These are phyloP conservation scores for Barnardius zonarius DNA, from an alignment of 2,113 vertebrate species.

Conservation along the genomic window DNA sequence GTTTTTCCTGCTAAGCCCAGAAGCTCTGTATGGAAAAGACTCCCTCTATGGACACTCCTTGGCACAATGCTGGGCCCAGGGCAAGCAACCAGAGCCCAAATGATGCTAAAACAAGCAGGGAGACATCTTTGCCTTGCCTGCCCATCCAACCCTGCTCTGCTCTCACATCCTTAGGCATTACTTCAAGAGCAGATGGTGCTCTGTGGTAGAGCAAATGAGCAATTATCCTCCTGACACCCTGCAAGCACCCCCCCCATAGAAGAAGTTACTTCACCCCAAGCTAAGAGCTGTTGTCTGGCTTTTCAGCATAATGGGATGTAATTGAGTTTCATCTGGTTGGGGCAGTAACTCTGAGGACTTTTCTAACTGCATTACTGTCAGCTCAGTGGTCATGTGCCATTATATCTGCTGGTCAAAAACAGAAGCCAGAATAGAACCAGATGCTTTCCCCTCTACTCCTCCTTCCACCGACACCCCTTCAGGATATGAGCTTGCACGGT, in stretches of 20 bases:
- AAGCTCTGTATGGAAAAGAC: not conserved
- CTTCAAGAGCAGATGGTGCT: conserved; percentile 64
- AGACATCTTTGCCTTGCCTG: not conserved
- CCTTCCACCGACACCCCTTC: conserved; percentile 47
- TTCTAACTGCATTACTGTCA: conserved; percentile 77
- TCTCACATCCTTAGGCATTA: conserved; percentile 41
- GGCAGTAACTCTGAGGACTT: conserved; percentile 76
- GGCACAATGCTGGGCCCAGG: not conserved
- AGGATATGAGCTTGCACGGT: conserved; percentile 52
- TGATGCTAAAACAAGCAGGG: not conserved
- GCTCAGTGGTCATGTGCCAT: conserved; percentile 77
- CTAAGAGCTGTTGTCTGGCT: conserved; percentile 77
- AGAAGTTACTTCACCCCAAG: conserved; percentile 73
- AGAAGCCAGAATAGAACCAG: conserved; percentile 79
- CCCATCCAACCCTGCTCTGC: not conserved
- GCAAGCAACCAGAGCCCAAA: conserved; percentile 7
- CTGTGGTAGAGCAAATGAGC: conserved; percentile 56
- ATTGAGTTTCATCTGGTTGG: conserved; percentile 77
- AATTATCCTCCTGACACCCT: conserved; percentile 70
- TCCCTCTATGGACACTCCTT: not conserved
- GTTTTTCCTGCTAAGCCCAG: not conserved
- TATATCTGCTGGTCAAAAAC: conserved; percentile 74
- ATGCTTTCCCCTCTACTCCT: conserved; percentile 26
- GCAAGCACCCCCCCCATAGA: conserved; percentile 54
- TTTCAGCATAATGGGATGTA: conserved; percentile 78